These are phyloP conservation scores for Elephas maximus DNA, from an alignment of 2,113 vertebrate species.

Conservation along the genomic window DNA sequence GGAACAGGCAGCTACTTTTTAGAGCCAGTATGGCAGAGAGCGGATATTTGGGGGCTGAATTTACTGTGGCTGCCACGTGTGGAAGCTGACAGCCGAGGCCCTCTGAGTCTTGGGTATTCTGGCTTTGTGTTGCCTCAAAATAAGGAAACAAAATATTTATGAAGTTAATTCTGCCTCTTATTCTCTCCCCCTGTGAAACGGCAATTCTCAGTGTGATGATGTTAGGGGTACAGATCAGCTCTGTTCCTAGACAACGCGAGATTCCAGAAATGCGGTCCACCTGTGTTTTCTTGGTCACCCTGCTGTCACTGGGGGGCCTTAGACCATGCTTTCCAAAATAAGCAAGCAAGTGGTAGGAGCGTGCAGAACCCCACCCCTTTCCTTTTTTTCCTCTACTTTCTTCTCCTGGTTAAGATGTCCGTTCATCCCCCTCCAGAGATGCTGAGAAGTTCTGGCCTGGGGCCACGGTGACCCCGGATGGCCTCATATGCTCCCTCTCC, in stretches of 20 bases:
- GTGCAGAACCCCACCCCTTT: not conserved
- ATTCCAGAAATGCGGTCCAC: slow-evolving; percentile 54
- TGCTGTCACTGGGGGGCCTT: slow-evolving; percentile 49
- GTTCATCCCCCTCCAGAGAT: slow-evolving; percentile 15
- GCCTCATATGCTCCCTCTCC: slow-evolving; percentile 14
- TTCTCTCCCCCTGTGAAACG: slow-evolving; percentile 51
- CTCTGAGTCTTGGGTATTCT: slow-evolving; percentile 46
- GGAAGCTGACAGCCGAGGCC: slow-evolving; percentile 29
- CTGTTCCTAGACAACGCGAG: not conserved
- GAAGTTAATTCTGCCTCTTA: slow-evolving; percentile 63
- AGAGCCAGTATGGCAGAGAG: not conserved
- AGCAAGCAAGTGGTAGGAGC: not conserved
- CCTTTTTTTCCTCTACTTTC: not conserved
- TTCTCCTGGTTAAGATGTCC: slow-evolving; percentile 70
- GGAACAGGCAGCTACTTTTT: slow-evolving; percentile 41
- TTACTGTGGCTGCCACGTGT: slow-evolving; percentile 37
- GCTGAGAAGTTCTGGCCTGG: not conserved
- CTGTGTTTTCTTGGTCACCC: slow-evolving; percentile 76
- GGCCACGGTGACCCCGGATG: not conserved
- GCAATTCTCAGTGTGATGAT: slow-evolving; percentile 34
- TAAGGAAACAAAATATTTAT: slow-evolving; percentile 74
- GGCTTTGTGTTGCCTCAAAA: slow-evolving; percentile 73
- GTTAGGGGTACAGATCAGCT: slow-evolving; percentile 18
- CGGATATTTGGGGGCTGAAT: not conserved
- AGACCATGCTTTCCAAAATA: slow-evolving; percentile 39